Evolutionary conservation across 2,888 invertebrate genomes (phyloP).

Genomic region (Neoitamus cyanurus): DNA sequence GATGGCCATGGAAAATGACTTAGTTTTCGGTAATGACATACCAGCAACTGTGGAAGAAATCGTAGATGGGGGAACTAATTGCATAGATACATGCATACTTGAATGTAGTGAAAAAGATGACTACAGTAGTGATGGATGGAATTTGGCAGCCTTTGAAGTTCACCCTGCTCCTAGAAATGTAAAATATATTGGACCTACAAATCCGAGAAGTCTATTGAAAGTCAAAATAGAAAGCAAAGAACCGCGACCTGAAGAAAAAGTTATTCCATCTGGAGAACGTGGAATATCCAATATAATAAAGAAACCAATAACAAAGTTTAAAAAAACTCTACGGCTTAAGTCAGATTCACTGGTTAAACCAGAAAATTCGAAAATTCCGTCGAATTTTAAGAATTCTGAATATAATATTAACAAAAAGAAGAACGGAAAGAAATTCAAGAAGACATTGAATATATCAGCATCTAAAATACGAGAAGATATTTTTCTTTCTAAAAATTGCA

Average conservation of each 20-base stretch:
- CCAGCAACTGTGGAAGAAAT: constrained; percentile 68
- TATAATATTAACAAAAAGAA: neutral
- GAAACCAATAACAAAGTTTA: constrained; percentile 52
- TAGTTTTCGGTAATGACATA: constrained; percentile 67
- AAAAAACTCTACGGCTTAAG: constrained; percentile 53
- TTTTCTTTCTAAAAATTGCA: neutral
- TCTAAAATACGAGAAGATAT: neutral
- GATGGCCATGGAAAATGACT: constrained; percentile 54
- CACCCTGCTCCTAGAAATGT: constrained; percentile 47
- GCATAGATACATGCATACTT: neutral
- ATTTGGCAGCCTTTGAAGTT: constrained; percentile 49
- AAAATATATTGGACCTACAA: constrained; percentile 50
- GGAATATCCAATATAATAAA: constrained; percentile 39
- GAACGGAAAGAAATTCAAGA: neutral
- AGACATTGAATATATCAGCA: neutral
- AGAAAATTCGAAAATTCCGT: neutral
- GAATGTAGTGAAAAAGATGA: neutral
- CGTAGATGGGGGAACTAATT: constrained; percentile 43
- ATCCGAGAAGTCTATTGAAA: constrained; percentile 51
- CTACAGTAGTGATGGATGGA: constrained; percentile 3
- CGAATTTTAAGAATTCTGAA: no score
- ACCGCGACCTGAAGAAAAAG: neutral
- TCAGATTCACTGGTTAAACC: constrained; percentile 45
- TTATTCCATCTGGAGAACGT: constrained; percentile 42
- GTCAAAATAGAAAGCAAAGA: constrained; percentile 47